phyloP scores from a whole-genome alignment of 2,797 vertebrate genomes.

The Gobio occitaniae region DNA sequence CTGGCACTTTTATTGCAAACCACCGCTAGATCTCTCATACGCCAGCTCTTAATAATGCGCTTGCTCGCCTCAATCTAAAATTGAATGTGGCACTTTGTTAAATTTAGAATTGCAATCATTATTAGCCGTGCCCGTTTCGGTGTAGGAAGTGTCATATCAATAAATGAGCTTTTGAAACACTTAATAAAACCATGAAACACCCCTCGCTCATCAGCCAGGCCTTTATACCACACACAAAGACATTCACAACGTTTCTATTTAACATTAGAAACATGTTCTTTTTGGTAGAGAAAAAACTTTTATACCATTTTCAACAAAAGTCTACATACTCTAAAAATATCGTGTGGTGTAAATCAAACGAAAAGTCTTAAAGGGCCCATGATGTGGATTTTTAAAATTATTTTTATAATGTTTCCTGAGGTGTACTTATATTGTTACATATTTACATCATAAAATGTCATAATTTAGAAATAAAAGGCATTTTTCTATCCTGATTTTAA shows the following conservation, averaged over 20 bases:
- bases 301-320: neutral
- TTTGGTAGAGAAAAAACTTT: neutral
- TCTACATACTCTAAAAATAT: neutral
- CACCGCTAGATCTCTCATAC: neutral
- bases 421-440: too few relatives aligned
- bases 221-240: constrained; percentile 9
- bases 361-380: neutral
- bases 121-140: neutral
- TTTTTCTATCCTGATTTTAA: too few relatives aligned
- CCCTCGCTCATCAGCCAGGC: constrained; percentile 1
- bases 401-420: too few relatives aligned
- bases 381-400: too few relatives aligned
- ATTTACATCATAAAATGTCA: too few relatives aligned
- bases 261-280: neutral
- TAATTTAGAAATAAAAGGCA: too few relatives aligned
- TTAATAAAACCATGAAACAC: constrained; percentile 12
- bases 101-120: constrained; percentile 21
- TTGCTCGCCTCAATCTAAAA: constrained; percentile 11
- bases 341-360: neutral
- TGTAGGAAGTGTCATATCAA: constrained; percentile 15
- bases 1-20: constrained; percentile 11
- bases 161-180: constrained; percentile 25
- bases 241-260: constrained; percentile 22
- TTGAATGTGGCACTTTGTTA: constrained; percentile 25
- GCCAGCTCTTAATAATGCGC: neutral